phyloP scores from a whole-genome alignment of 2,888 invertebrate species.

The Pegoplata infirma region DNA sequence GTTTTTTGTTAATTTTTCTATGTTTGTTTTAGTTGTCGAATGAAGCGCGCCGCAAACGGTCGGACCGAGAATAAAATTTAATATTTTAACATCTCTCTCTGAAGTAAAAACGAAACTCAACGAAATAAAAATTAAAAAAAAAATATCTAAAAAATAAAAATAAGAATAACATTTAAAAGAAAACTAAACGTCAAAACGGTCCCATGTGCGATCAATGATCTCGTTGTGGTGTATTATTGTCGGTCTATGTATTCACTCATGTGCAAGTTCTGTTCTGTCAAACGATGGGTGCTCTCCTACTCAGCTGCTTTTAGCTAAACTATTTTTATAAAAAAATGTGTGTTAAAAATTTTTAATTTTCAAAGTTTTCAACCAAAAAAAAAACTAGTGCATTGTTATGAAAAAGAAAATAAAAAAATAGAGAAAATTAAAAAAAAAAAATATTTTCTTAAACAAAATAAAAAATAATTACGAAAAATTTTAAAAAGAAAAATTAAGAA shows the following conservation, averaged over 20 bases:
- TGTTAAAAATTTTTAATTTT: constrained; percentile 43
- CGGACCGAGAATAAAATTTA: constrained; percentile 19
- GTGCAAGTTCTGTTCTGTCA: constrained; percentile 7
- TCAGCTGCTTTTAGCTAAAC: constrained; percentile 58
- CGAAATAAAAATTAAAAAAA: not conserved
- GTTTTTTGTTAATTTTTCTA: constrained; percentile 31
- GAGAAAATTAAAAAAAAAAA: not conserved
- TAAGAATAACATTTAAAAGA: constrained; percentile 1
- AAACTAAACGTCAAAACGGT: not conserved
- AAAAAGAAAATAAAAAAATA: constrained; percentile 31
- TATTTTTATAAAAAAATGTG: constrained; percentile 54
- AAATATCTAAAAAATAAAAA: constrained; percentile 4
- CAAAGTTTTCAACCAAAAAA: not conserved
- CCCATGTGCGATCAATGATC: constrained; percentile 48
- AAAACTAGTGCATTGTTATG: constrained; percentile 27
- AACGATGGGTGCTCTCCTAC: constrained; percentile 25
- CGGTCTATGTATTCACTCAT: not conserved
- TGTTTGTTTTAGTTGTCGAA: constrained; percentile 52
- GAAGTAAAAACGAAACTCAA: not conserved
- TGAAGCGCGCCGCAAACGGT: constrained; percentile 39
- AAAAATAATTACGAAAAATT: not conserved
- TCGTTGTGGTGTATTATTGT: constrained; percentile 13
- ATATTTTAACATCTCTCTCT: not conserved
- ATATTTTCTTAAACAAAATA: not conserved
- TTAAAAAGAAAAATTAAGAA: not conserved